Evolutionary conservation across 2,797 vertebrate genomes (phyloP), one percentile per base, ranked within the genome.

Genomic region (Aulostomus chinensis): DNA sequence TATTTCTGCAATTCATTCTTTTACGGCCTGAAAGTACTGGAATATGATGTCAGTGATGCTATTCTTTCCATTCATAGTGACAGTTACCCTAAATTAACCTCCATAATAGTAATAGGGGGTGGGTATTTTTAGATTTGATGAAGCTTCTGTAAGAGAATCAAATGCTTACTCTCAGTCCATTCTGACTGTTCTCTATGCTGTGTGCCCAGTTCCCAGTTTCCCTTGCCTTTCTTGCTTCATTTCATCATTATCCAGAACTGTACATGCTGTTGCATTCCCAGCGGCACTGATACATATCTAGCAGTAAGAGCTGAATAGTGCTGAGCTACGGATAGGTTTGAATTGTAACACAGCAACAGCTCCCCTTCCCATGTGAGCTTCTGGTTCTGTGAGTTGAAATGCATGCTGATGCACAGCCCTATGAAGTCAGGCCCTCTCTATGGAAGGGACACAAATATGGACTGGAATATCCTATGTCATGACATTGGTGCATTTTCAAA

Each of bases 231-330:
- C 50, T 56, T 41, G 30, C 60, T 51, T 59, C 55, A 38, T 42
- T 37, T 78, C 64, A 73, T 50, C 43, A 30, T 46, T 45, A 48
- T n/a, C n/a, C n/a, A n/a, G n/a, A n/a, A n/a, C n/a, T n/a, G n/a
- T n/a, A n/a, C n/a, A 65, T 69, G 59, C 56, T 56, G 58, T 33
- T 45, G 45, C 38, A 2, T 58, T 75, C 61, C 63, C 63, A 33
- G 66, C 60, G 64, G 70, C 60, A 3, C 56, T 16, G 59, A 52
- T 59, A 60, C 65, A 57, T 76, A 74, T 77, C 64, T 64, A 62
- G 58, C 60, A 54, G 68, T 65, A 64, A 57, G 41, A 22, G 54
- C 37, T 43, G 69, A 76, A 56, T 53, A 56, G 25, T 30, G 28
- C 36, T 1, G 48, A 52, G 57, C 56, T 65, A 28, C 58, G 58